Base-by-base conservation (phyloP, 2,888 invertebrate genomes). In the Brachypalpus laphriformis region DNA sequence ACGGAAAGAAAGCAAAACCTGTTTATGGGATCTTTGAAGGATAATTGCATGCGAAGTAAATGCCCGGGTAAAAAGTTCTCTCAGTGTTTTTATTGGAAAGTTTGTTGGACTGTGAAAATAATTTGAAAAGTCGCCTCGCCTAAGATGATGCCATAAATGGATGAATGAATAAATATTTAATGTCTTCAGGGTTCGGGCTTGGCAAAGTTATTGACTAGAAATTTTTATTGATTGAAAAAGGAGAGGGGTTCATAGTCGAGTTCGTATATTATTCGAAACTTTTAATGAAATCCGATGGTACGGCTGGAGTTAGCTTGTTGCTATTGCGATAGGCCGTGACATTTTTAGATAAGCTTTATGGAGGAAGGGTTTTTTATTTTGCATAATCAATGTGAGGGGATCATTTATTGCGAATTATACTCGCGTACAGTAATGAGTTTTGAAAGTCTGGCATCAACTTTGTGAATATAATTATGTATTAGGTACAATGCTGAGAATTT, bases 91-190 rank as follows among this genome's bases (percentile, higher is more conserved):
- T 82, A 65, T 71, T 65, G 47, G 22, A 18, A 49, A 22, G 40
- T 61, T 57, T 57, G 76, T 68, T 70, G 47, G 49, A 45, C 82
- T 57, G 76, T 70, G 63, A 54, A 51, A 63, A 61, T 54, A 63
- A 54, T 42, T 72, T 37, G 22, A 54, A 49, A 37, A 37, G 45
- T 47, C 40, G 3, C 28, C 51, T 14, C 14, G 61, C 25, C 45
- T 49, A 18, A 25, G 71, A 51, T 31, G 40, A 18, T 40, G 40
- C 42, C 42, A 63, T 63, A 63, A 72, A 72, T 25, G 11, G 28
- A 40, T 51, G 49, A 72, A 40, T 42, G 72, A 51, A 72, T 72
- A 51, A 72, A 72, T 72, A 72, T 72, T 54, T 72, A 20, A 61
- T 72, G 40, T 34, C 37, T 16, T 40, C n/a, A 9, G 16, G 14